Evolutionary conservation across 1,140 invertebrate genomes (phyloP).

Genomic region (Sitophilus oryzae): DNA sequence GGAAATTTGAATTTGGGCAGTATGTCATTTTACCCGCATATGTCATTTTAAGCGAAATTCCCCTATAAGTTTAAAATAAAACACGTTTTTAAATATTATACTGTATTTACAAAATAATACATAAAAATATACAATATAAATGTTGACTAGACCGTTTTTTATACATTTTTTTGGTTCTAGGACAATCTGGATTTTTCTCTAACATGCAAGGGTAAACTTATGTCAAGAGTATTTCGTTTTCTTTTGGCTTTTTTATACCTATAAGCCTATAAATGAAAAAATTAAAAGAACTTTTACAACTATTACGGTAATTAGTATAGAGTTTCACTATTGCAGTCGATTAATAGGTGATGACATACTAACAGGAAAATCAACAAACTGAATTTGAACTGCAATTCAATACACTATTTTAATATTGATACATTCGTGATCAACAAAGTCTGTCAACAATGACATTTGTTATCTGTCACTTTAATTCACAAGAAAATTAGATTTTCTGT

Average conservation of each 20-base stretch:
- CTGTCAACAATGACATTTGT: too few relatives aligned
- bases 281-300: constrained; percentile 2
- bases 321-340: constrained; percentile 1
- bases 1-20: too few relatives aligned
- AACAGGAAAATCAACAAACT: too few relatives aligned
- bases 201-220: constrained; percentile 28
- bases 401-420: too few relatives aligned
- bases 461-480: too few relatives aligned
- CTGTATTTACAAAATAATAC: constrained; percentile 2
- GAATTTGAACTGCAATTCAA: too few relatives aligned
- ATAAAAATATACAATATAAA: constrained; percentile 2
- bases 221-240: constrained; percentile 33
- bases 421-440: too few relatives aligned
- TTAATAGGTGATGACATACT: too few relatives aligned
- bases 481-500: too few relatives aligned
- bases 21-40: too few relatives aligned
- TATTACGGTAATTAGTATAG: not conserved
- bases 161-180: not conserved
- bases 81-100: not conserved
- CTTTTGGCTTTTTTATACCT: constrained; percentile 39
- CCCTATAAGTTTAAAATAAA: not conserved
- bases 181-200: constrained; percentile 24
- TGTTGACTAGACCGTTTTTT: not conserved
- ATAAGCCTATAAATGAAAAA: constrained; percentile 35
- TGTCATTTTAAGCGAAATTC: too few relatives aligned